A percentile compares a stretch with the other conserved stretches of the same genome.
phyloP scores from a whole-genome alignment of 2,113 vertebrate genomes.

The Sterna hirundo region DNA sequence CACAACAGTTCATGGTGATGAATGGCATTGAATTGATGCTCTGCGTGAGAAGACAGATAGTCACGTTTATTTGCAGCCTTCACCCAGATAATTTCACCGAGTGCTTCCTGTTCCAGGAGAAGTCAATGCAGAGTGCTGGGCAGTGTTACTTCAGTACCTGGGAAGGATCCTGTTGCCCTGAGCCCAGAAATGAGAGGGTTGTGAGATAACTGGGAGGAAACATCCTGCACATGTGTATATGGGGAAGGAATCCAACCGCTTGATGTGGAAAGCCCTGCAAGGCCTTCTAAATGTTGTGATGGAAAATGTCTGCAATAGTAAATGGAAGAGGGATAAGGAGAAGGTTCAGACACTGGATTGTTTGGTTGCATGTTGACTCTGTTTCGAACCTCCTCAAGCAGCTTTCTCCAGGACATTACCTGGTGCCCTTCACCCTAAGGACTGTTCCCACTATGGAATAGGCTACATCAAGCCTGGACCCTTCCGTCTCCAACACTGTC shows the following conservation, averaged over 20 bases:
- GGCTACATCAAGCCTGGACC: background rate
- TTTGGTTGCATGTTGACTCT: background rate
- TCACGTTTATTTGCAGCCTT: background rate
- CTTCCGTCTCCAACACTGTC: background rate
- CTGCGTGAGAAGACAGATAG: background rate
- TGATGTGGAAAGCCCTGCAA: background rate
- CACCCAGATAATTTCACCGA: background rate
- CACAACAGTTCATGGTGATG: background rate
- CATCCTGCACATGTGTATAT: background rate
- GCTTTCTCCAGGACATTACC: background rate
- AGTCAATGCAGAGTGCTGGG: background rate
- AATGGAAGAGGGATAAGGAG: background rate
- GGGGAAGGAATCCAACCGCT: background rate
- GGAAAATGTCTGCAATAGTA: background rate
- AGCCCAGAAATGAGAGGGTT: accelerated
- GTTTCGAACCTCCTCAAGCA: background rate
- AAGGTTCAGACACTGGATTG: background rate
- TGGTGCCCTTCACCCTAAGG: background rate
- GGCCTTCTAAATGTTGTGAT: background rate
- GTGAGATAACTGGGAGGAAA: background rate
- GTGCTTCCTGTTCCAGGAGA: background rate
- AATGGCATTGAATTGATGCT: background rate
- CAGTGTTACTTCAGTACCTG: background rate
- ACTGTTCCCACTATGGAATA: background rate
- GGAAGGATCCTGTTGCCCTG: background rate